These are phyloP conservation scores for Dermatophagoides farinae DNA, from an alignment of 1,140 invertebrate species.

Conservation along the genomic window DNA sequence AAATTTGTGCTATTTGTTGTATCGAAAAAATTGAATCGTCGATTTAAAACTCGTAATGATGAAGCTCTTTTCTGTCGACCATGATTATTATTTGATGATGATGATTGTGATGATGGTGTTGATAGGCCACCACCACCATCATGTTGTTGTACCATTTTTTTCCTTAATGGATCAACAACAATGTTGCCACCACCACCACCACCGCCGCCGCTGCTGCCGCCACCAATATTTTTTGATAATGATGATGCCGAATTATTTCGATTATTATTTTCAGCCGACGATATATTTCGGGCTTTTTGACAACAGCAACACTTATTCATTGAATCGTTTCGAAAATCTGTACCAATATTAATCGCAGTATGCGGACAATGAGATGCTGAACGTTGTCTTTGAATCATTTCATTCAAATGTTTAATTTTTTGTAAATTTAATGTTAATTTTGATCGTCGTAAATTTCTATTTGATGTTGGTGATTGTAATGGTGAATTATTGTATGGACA, in stretches of 20 bases:
- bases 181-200: not conserved
- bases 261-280: not conserved
- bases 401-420: not conserved
- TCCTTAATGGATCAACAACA: not conserved
- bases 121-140: not conserved
- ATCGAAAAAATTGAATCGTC: constrained; percentile 2
- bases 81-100: not conserved
- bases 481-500: no score
- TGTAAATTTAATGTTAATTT: not conserved
- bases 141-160: not conserved
- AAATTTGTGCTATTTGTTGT: not conserved
- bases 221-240: no score
- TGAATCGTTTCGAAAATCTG: not conserved
- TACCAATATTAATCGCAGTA: not conserved
- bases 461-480: no score
- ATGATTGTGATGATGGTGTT: not conserved
- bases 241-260: no score
- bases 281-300: not conserved
- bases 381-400: not conserved
- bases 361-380: constrained; percentile 4
- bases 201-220: not conserved
- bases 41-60: not conserved
- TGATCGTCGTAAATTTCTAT: no score
- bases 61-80: not conserved
- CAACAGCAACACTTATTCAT: not conserved